These are phyloP conservation scores for Drosophila guanche DNA, from an alignment of 1,140 invertebrate genomes.

Conservation along the genomic window DNA sequence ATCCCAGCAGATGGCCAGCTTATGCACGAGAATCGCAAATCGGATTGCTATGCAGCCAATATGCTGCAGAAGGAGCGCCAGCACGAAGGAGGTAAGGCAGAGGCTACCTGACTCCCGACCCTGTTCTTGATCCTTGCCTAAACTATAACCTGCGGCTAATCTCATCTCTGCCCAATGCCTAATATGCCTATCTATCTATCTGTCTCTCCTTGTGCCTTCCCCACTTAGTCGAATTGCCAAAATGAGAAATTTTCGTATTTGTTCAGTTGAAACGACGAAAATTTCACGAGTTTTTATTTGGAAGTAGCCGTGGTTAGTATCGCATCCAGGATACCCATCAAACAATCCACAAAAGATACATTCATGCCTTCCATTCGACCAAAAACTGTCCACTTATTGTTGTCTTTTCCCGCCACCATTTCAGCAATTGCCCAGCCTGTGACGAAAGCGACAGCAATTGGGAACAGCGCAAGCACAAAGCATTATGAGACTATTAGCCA, in stretches of 20 bases:
- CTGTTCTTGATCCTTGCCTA: background rate
- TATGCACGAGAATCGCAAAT: slow-evolving; percentile 81
- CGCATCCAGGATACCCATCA: slow-evolving; percentile 4
- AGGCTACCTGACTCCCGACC: background rate
- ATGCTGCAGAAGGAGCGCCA: slow-evolving; percentile 76
- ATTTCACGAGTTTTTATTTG: slow-evolving; percentile 77
- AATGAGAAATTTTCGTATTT: slow-evolving; percentile 78
- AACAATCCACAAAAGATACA: background rate
- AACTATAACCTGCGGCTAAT: background rate
- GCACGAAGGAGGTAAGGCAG: slow-evolving; percentile 61
- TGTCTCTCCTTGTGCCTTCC: slow-evolving; percentile 56
- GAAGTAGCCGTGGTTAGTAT: slow-evolving; percentile 81
- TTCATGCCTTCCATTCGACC: background rate
- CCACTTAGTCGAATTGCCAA: slow-evolving; percentile 73
- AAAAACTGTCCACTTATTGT: slow-evolving; percentile 22
- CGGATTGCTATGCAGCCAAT: slow-evolving; percentile 80
- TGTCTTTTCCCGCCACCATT: slow-evolving; percentile 5
- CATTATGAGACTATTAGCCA: slow-evolving; percentile 80
- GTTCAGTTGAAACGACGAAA: slow-evolving; percentile 62
- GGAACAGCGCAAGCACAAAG: slow-evolving; percentile 54
- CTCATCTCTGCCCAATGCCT: slow-evolving; percentile 42
- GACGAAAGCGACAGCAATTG: slow-evolving; percentile 34
- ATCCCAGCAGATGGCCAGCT: slow-evolving; percentile 84
- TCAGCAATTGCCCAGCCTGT: slow-evolving; percentile 41
- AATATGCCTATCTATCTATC: slow-evolving; percentile 50